Conservation (phyloP, 2,888 invertebrate genomes). For the Synanthedon myopaeformis region DNA sequence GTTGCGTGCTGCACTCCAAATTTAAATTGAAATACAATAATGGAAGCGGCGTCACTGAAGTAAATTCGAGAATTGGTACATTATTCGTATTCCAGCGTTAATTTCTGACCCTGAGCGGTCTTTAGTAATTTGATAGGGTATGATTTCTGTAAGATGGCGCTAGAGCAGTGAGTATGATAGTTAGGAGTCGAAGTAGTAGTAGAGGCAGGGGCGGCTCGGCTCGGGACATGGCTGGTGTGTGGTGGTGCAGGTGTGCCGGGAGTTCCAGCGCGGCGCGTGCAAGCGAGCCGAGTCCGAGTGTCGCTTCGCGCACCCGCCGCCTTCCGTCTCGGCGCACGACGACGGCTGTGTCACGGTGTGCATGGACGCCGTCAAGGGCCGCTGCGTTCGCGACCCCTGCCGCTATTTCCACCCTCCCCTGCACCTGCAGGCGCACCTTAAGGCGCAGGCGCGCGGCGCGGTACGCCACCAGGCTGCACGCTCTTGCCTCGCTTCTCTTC, state of each 20-base stretch:
- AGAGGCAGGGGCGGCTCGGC: conserved; percentile 6
- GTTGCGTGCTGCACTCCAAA: conserved; percentile 35
- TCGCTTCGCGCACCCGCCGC: conserved; percentile 98
- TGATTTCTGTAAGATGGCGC: neutral
- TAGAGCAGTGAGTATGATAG: no score
- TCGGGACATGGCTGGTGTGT: conserved; percentile 51
- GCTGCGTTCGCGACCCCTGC: conserved; percentile 99
- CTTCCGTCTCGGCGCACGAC: conserved; percentile 95
- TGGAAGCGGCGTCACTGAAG: conserved; percentile 60
- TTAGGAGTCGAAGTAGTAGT: conserved; percentile 23
- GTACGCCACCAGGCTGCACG: conserved; percentile 80
- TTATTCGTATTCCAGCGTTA: no score
- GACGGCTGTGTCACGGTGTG: conserved; percentile 99
- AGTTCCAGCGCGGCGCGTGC: conserved; percentile 98
- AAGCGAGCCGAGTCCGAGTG: conserved; percentile 97
- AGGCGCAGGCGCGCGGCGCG: conserved; percentile 96
- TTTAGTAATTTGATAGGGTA: neutral
- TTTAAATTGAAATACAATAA: conserved; percentile 1
- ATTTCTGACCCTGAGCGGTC: neutral
- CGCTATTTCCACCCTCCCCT: conserved; percentile 99
- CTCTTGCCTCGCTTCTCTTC: conserved; percentile 58
- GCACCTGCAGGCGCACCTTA: conserved; percentile 99
- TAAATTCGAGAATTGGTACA: neutral
- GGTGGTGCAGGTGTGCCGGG: conserved; percentile 92
- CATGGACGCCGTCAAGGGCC: conserved; percentile 99